Conservation (phyloP, 2,797 vertebrate genomes). For the Pseudomugil tenellus region DNA sequence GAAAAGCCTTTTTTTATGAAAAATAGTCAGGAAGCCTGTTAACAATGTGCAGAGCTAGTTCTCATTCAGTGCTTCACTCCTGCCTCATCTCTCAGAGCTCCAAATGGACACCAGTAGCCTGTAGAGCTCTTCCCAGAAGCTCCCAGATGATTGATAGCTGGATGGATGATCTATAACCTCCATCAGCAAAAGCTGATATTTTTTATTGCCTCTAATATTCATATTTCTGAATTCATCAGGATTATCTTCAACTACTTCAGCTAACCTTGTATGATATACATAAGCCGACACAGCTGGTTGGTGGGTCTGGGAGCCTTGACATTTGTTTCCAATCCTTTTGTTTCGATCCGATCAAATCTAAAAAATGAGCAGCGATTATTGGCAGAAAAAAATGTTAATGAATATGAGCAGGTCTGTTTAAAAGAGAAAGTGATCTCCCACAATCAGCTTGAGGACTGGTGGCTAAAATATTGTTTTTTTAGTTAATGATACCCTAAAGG, state of each 20-base stretch:
- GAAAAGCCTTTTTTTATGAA: conserved; percentile 45
- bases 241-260: not conserved
- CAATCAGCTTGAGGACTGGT: conserved; percentile 19
- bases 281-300: not conserved
- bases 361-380: conserved; percentile 1
- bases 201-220: not conserved
- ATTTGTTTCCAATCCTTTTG: conserved; percentile 2
- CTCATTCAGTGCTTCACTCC: conserved; percentile 26
- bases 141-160: not conserved
- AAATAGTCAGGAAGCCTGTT: conserved; percentile 57
- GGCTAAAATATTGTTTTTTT: conserved; percentile 48
- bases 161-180: not conserved
- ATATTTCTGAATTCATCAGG: not conserved
- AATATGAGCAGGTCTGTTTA: not conserved
- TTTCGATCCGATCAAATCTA: conserved; percentile 6
- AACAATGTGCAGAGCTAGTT: conserved; percentile 50
- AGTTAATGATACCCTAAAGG: conserved; percentile 63
- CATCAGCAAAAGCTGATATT: not conserved
- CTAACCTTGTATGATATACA: not conserved
- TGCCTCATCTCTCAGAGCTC: conserved; percentile 42
- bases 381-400: not conserved
- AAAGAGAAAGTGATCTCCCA: conserved; percentile 14
- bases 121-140: not conserved
- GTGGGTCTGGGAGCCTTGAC: not conserved
- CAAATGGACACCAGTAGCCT: conserved; percentile 12